phyloP scores from a whole-genome alignment of 1,140 invertebrate genomes.

The Drosophila pallidifrons region DNA sequence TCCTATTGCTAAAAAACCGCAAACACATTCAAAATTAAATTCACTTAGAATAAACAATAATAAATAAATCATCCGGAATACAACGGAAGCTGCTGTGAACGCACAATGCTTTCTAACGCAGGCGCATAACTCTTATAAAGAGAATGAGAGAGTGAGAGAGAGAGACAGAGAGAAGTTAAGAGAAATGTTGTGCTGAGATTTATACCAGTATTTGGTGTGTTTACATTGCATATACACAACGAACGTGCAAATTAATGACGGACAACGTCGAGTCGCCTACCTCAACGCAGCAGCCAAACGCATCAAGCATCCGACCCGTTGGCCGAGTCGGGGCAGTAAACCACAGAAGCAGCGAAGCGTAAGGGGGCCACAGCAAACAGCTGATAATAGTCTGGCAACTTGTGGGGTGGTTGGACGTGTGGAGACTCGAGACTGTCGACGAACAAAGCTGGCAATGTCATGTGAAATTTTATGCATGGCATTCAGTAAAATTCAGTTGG shows the following conservation, averaged over 20 bases:
- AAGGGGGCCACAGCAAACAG: slow-evolving; percentile 52
- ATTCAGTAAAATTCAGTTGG: slow-evolving; percentile 61
- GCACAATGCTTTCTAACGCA: slow-evolving; percentile 31
- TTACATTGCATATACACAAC: slow-evolving; percentile 64
- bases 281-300: neutral
- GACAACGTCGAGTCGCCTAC: slow-evolving; percentile 20
- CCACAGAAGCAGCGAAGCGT: slow-evolving; percentile 12
- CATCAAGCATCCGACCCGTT: slow-evolving; percentile 2
- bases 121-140: slow-evolving; percentile 53
- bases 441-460: slow-evolving; percentile 53
- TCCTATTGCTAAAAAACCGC: slow-evolving; percentile 26
- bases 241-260: slow-evolving; percentile 43
- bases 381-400: slow-evolving; percentile 58
- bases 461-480: slow-evolving; percentile 70
- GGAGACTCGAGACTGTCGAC: neutral
- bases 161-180: slow-evolving; percentile 8
- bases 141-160: slow-evolving; percentile 19
- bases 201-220: slow-evolving; percentile 64
- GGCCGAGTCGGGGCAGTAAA: neutral
- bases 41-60: slow-evolving; percentile 54
- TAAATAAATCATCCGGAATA: slow-evolving; percentile 51
- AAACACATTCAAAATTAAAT: slow-evolving; percentile 62
- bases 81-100: slow-evolving; percentile 15
- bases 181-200: slow-evolving; percentile 30
- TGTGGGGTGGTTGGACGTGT: neutral